Percentiles rank a stretch among this genome's conserved stretches.
phyloP scores from a whole-genome alignment of 1,140 invertebrate species.

The Phocides pigmalion region DNA sequence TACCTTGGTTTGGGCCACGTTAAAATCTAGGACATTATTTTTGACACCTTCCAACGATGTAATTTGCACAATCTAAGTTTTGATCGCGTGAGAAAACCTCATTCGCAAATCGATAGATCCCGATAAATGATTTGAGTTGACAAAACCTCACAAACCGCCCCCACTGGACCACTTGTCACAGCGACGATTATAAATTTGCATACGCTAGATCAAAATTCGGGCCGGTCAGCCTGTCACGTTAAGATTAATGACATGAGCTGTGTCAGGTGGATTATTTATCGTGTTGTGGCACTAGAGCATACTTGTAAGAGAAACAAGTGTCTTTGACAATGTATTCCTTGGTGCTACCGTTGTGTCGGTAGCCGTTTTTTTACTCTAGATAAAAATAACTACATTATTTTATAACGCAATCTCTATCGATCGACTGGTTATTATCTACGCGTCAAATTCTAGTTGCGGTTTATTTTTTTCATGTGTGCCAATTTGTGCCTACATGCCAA shows the following conservation, averaged over 20 bases:
- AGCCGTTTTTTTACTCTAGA: constrained; percentile 25
- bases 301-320: constrained; percentile 35
- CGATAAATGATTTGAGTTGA: constrained; percentile 39
- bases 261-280: constrained; percentile 39
- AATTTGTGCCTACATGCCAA: not conserved
- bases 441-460: not conserved
- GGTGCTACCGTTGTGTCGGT: constrained; percentile 14
- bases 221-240: constrained; percentile 35
- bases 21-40: not conserved
- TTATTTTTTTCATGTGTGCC: not conserved
- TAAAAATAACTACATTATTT: no score
- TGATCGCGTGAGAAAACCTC: constrained; percentile 7
- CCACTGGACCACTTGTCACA: constrained; percentile 41
- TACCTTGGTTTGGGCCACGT: not conserved
- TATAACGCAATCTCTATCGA: not conserved
- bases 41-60: not conserved
- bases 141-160: constrained; percentile 35
- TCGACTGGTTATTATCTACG: not conserved
- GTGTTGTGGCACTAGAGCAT: constrained; percentile 16
- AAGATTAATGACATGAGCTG: constrained; percentile 37
- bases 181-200: constrained; percentile 47
- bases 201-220: constrained; percentile 42
- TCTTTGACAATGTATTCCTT: constrained; percentile 4
- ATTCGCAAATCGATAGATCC: constrained; percentile 5
- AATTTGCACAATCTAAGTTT: not conserved